Percentiles rank a stretch among this genome's conserved stretches.
phyloP scores from a whole-genome alignment of 1,140 invertebrate genomes.

The Teleopsis dalmanni region DNA sequence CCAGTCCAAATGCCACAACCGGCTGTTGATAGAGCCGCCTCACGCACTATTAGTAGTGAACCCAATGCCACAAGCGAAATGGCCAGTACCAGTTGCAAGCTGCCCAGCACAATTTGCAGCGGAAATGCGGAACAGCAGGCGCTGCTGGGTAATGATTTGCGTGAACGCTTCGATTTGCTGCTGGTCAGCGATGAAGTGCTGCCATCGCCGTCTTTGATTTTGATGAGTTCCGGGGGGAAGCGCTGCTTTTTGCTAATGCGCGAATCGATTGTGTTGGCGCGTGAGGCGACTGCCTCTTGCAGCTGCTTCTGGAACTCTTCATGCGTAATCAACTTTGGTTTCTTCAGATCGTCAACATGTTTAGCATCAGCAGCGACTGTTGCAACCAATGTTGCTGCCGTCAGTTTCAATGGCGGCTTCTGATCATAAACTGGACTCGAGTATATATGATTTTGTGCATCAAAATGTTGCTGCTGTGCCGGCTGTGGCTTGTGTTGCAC shows the following conservation, averaged over 20 bases:
- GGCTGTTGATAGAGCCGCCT: slow-evolving; percentile 35
- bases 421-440: slow-evolving; percentile 41
- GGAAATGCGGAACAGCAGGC: slow-evolving; percentile 38
- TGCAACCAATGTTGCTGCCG: slow-evolving; percentile 21
- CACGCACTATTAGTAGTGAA: slow-evolving; percentile 31
- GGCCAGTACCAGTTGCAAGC: slow-evolving; percentile 36
- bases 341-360: slow-evolving; percentile 11
- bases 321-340: slow-evolving; percentile 32
- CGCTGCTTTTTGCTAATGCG: slow-evolving; percentile 41
- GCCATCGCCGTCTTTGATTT: slow-evolving; percentile 27
- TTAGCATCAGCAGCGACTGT: slow-evolving; percentile 10
- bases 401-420: slow-evolving; percentile 28
- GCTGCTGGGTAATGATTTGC: slow-evolving; percentile 15
- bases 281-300: slow-evolving; percentile 26
- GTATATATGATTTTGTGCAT: slow-evolving; percentile 41
- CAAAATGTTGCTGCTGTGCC: slow-evolving; percentile 18
- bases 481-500: slow-evolving; percentile 7
- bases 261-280: slow-evolving; percentile 30
- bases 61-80: slow-evolving; percentile 35
- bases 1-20: slow-evolving; percentile 42
- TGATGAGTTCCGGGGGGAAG: slow-evolving; percentile 36
- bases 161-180: slow-evolving; percentile 20
- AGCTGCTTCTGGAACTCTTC: slow-evolving; percentile 37
- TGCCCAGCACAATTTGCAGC: slow-evolving; percentile 34
- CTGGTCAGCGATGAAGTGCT: slow-evolving; percentile 22